Evolutionary conservation across 2,888 invertebrate genomes (phyloP), one percentile per base, ranked within the genome.

Genomic region (Cephonodes hylas): DNA sequence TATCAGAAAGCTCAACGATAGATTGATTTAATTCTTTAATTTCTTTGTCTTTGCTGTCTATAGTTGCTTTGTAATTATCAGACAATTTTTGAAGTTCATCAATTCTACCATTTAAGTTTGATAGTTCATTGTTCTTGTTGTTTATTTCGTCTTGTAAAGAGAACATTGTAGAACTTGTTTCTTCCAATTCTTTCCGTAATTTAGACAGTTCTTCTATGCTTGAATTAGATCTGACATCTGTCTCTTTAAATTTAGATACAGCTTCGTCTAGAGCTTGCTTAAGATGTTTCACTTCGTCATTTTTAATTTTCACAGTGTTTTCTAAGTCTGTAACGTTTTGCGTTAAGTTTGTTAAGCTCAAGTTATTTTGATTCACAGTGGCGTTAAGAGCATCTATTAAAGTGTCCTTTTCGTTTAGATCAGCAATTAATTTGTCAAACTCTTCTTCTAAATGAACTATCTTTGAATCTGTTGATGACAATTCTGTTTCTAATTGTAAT

Each of bases 361-460:
- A 53, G 10, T 84, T 83, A 65, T 82, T 82, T 64, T 83, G 76
- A 23, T 66, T 64, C 2, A 85, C 66, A 10, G 82, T 83, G 8
- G 63, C 57, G 66, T 89, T 88, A 4, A 90, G 75, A 4, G 69
- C 70, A 65, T 88, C 83, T 59, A 90, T 88, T 10, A 86, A 64
- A n/a, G 74, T 73, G 69, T 89, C 86, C 66, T 93, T 88, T 70
- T 93, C 93, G 45, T 85, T 85, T 2, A 92, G 83, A 31, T 86
- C 85, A 5, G 80, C 69, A 44, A 84, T 75, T 6, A 93, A 63
- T 58, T 83, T 84, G 2, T 81, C 81, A 62, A 93, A 81, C 66
- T 91, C 89, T 68, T 84, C 80, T 68, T 93, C 92, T 46, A 94
- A 74, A 59, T 80, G 77, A 4, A 81, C 67, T 20, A 85, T 84